These are phyloP conservation scores for Drosophila bocqueti DNA, from an alignment of 1,140 invertebrate genomes.

Conservation along the genomic window DNA sequence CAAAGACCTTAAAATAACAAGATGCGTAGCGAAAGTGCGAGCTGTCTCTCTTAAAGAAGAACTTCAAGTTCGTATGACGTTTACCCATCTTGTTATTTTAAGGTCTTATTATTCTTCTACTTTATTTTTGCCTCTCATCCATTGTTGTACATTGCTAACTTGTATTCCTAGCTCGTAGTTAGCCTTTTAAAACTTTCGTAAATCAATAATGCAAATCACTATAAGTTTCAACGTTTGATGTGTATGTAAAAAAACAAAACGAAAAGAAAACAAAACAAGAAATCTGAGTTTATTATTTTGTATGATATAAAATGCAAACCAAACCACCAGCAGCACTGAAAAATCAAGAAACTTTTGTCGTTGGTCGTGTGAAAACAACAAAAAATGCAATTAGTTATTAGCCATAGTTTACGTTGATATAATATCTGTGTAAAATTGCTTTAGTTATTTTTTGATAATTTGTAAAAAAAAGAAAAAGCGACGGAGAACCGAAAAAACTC, in stretches of 20 bases:
- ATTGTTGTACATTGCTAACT: conserved; percentile 42
- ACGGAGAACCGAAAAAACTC: conserved; percentile 33
- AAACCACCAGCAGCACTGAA: conserved; percentile 6
- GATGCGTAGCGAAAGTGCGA: neutral
- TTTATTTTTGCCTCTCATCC: conserved; percentile 12
- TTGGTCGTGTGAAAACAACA: conserved; percentile 9
- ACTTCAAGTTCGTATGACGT: neutral
- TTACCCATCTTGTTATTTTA: neutral
- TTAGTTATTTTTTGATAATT: conserved; percentile 77
- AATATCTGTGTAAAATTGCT: conserved; percentile 62
- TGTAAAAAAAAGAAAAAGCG: conserved; percentile 61
- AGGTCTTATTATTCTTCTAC: neutral
- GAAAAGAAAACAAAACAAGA: conserved; percentile 2
- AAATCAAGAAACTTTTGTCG: conserved; percentile 1
- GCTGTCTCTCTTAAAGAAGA: no score
- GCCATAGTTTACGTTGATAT: conserved; percentile 55
- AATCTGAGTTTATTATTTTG: conserved; percentile 36
- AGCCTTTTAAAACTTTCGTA: conserved; percentile 31
- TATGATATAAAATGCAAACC: conserved; percentile 10
- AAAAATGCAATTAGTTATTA: conserved; percentile 66
- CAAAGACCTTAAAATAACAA: neutral
- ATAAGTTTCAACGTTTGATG: conserved; percentile 21
- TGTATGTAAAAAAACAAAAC: conserved; percentile 11
- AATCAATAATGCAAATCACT: conserved; percentile 16
- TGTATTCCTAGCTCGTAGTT: conserved; percentile 39